These are phyloP conservation scores for Melanerpes aurifrons DNA, from an alignment of 2,113 vertebrate genomes.

Conservation along the genomic window DNA sequence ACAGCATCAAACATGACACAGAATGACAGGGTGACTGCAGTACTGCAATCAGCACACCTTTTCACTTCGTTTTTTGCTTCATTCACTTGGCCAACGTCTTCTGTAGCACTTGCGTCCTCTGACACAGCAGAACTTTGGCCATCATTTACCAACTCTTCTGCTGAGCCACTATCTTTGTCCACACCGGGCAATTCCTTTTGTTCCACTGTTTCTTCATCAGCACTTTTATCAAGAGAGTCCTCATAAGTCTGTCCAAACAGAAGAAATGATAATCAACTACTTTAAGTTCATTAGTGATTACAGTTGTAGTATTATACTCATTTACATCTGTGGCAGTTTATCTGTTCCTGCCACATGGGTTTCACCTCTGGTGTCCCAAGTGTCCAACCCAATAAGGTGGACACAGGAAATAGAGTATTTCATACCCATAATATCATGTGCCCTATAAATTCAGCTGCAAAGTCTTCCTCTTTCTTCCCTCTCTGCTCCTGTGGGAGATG, in stretches of 20 bases:
- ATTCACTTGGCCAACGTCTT: background rate
- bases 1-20: background rate
- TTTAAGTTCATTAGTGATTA: background rate
- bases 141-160: conserved; percentile 12
- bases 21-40: background rate
- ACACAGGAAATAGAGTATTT: too few species aligned
- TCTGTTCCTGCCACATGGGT: too few species aligned
- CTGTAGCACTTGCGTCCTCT: background rate
- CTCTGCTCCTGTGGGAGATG: too few species aligned
- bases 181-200: background rate
- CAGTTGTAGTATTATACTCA: background rate
- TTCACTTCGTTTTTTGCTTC: conserved; percentile 58
- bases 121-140: background rate
- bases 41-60: conserved; percentile 29
- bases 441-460: too few species aligned
- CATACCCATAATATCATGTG: too few species aligned
- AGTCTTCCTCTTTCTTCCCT: too few species aligned
- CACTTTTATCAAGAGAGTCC: conserved; percentile 36
- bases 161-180: background rate
- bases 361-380: too few species aligned
- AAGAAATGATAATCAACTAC: background rate
- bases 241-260: conserved; percentile 55
- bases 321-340: background rate
- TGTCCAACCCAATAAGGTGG: too few species aligned
- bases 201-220: conserved; percentile 45